phyloP scores from a whole-genome alignment of 37 sponge, comb jelly and placozoan species.

The Aplysina aerophoba region DNA sequence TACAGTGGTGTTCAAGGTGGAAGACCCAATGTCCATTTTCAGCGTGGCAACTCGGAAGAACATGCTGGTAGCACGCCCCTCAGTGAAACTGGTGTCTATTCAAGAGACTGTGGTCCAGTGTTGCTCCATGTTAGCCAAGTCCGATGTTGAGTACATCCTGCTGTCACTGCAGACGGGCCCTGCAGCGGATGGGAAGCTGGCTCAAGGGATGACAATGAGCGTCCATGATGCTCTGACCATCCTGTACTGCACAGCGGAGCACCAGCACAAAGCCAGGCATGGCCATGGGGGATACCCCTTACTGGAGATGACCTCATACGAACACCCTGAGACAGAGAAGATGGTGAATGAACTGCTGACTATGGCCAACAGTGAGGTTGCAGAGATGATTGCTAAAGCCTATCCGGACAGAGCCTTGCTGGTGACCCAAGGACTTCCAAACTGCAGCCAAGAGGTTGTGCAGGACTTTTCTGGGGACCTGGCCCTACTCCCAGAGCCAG shows the following conservation, averaged over 20 bases:
- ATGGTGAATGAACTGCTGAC: constrained; percentile 75
- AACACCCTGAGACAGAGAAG: constrained; percentile 55
- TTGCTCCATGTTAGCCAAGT: not conserved
- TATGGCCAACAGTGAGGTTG: constrained; percentile 59
- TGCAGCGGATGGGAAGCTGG: too few relatives aligned
- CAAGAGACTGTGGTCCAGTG: not conserved
- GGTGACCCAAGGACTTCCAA: constrained; percentile 31
- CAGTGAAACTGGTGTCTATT: too few relatives aligned
- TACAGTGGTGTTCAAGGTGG: too few relatives aligned
- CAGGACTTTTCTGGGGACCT: too few relatives aligned
- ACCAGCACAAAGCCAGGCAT: not conserved
- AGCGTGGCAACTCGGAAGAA: too few relatives aligned
- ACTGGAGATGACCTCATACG: not conserved
- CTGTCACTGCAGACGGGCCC: not conserved
- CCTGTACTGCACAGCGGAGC: not conserved
- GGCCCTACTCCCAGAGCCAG: not conserved
- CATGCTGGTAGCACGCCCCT: too few relatives aligned
- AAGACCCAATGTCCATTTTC: too few relatives aligned
- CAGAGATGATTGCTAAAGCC: not conserved
- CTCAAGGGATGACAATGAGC: too few relatives aligned
- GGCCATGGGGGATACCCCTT: constrained; percentile 2
- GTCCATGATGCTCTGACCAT: not conserved
- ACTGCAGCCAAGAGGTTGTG: not conserved
- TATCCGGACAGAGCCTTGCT: constrained; percentile 39
- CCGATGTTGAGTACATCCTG: not conserved